These are phyloP conservation scores for Epiblema foenella DNA, from an alignment of 2,888 invertebrate genomes.

Conservation along the genomic window DNA sequence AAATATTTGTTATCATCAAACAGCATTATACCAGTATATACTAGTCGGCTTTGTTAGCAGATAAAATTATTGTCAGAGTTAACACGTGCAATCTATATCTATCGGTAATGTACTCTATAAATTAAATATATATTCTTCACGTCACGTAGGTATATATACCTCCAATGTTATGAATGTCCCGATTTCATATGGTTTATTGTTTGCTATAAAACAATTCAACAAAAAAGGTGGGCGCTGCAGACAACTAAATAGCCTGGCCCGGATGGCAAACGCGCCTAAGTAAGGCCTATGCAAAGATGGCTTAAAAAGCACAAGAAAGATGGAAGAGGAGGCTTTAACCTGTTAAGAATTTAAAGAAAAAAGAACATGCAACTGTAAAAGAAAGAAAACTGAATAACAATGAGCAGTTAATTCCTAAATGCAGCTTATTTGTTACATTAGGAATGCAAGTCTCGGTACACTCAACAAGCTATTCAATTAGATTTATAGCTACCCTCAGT, in stretches of 20 bases:
- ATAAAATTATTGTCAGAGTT: conserved; percentile 30
- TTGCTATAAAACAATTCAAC: neutral
- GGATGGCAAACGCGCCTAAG: no score
- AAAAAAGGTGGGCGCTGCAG: no score
- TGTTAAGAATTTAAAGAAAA: no score
- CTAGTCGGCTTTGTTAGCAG: conserved; percentile 31
- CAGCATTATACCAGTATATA: conserved; percentile 21
- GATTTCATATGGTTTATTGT: neutral
- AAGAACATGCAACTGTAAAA: no score
- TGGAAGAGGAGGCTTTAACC: no score
- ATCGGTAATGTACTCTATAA: neutral
- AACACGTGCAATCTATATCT: conserved; percentile 15
- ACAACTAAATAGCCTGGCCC: no score
- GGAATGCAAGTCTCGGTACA: neutral
- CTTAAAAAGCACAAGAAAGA: no score
- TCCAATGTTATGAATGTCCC: neutral
- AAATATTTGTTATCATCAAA: conserved; percentile 21
- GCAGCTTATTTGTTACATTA: neutral
- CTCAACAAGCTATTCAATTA: neutral
- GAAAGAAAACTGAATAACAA: no score
- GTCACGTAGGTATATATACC: no score
- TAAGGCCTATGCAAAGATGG: no score
- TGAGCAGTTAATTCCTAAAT: neutral
- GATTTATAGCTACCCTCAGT: neutral
- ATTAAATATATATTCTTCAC: no score